Conservation (phyloP, 2,797 vertebrate species). For the Sphenodon punctatus region DNA sequence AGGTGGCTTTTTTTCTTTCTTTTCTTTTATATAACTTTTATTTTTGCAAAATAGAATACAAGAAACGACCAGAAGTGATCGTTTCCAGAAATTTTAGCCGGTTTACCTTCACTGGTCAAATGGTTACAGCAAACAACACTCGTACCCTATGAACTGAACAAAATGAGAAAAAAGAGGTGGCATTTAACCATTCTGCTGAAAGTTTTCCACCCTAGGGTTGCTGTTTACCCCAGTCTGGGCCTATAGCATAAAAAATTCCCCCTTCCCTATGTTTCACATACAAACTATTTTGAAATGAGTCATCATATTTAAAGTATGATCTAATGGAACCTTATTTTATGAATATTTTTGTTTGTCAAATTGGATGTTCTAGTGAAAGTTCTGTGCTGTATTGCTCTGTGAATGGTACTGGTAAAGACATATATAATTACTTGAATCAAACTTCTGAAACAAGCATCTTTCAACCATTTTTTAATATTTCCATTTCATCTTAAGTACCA, state of each 20-base stretch:
- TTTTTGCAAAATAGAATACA: too few species aligned
- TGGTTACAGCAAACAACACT: too few species aligned
- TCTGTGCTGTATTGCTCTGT: slow-evolving; percentile 31
- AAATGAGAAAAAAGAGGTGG: too few species aligned
- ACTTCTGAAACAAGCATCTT: slow-evolving; percentile 67
- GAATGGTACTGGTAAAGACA: slow-evolving; percentile 48
- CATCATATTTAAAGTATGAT: slow-evolving; percentile 41
- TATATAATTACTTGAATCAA: slow-evolving; percentile 67
- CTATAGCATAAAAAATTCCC: background rate
- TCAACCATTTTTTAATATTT: slow-evolving; percentile 67
- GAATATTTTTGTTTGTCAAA: slow-evolving; percentile 55
- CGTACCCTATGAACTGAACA: too few species aligned
- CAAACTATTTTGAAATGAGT: slow-evolving; percentile 53
- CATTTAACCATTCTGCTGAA: too few species aligned
- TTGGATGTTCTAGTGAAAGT: slow-evolving; percentile 36
- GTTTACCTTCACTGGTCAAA: too few species aligned
- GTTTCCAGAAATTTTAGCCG: too few species aligned
- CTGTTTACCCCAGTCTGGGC: too few species aligned
- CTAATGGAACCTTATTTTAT: slow-evolving; percentile 62
- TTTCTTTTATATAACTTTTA: too few species aligned
- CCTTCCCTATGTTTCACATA: slow-evolving; percentile 4
- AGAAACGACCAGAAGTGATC: too few species aligned
- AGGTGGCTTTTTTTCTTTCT: too few species aligned
- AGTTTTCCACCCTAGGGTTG: too few species aligned
- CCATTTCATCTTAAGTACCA: slow-evolving; percentile 70